These are phyloP conservation scores for Trichacis sp. DNA, from an alignment of 2,888 invertebrate genomes.

Conservation along the genomic window DNA sequence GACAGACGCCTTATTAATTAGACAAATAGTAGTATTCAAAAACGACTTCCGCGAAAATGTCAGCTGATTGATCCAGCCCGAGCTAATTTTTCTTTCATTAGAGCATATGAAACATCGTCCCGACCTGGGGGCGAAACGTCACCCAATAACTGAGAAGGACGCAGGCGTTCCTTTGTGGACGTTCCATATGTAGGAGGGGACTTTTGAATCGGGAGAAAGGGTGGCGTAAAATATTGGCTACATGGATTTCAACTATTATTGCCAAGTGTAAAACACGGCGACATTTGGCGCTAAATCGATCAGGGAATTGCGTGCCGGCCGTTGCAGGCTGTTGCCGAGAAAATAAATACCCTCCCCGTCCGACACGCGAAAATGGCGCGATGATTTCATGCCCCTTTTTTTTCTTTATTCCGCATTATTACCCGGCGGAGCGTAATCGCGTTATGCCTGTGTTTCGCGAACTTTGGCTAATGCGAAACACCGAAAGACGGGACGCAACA, in stretches of 20 bases:
- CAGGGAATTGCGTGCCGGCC: conserved; percentile 51
- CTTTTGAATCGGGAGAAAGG: conserved; percentile 43
- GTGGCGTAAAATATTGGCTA: conserved; percentile 68
- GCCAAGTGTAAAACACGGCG: conserved; percentile 69
- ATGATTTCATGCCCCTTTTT: background rate
- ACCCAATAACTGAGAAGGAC: conserved; percentile 51
- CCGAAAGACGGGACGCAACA: conserved; percentile 5
- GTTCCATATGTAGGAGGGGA: conserved; percentile 44
- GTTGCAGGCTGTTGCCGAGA: conserved; percentile 43
- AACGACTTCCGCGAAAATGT: too few species aligned
- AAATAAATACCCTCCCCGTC: conserved; percentile 48
- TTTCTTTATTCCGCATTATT: background rate
- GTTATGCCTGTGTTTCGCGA: too few species aligned
- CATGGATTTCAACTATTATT: conserved; percentile 69
- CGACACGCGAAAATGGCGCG: background rate
- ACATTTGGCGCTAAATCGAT: conserved; percentile 69
- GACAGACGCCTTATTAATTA: too few species aligned
- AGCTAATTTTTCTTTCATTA: conserved; percentile 35
- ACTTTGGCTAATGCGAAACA: conserved; percentile 2
- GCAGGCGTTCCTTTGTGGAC: conserved; percentile 36
- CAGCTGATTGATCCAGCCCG: too few species aligned
- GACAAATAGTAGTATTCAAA: too few species aligned
- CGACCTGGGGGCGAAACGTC: conserved; percentile 25
- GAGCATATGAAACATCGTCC: conserved; percentile 38
- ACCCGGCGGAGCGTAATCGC: background rate